phyloP scores from a whole-genome alignment of 2,888 invertebrate genomes.

The Drosophila mimetica region DNA sequence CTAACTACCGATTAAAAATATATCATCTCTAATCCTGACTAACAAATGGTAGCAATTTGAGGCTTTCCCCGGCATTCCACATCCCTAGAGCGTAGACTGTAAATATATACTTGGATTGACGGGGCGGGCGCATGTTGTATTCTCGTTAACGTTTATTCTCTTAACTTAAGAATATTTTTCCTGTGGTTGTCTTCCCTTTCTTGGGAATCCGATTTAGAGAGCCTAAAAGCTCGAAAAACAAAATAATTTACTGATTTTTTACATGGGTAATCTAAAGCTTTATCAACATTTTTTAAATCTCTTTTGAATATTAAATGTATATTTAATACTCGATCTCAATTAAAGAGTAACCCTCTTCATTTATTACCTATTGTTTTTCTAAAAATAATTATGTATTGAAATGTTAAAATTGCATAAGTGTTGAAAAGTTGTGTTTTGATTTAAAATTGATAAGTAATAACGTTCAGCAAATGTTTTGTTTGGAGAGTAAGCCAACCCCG shows the following conservation, averaged over 20 bases:
- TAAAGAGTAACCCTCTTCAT: no score
- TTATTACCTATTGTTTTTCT: no score
- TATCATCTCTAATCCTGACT: constrained; percentile 25
- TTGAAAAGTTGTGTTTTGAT: no score
- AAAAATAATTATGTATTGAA: no score
- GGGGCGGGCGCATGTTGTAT: constrained; percentile 44
- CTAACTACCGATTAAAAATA: constrained; percentile 34
- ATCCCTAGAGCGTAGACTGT: constrained; percentile 19
- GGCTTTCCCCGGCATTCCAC: constrained; percentile 6
- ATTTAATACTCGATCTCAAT: no score
- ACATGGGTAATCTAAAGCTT: no score
- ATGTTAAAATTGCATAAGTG: no score
- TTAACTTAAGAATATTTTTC: constrained; percentile 19
- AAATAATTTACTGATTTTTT: constrained; percentile 2
- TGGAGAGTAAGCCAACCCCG: constrained; percentile 2
- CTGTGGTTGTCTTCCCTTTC: constrained; percentile 38
- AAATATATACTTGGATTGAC: constrained; percentile 4
- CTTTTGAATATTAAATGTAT: no score
- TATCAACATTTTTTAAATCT: no score
- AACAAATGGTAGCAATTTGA: constrained; percentile 60
- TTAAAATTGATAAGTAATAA: no score
- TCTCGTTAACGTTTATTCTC: constrained; percentile 14
- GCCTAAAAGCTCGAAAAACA: background rate
- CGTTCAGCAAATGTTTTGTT: background rate
- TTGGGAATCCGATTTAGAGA: constrained; percentile 9